A percentile compares a stretch with the other conserved stretches of the same genome.
Conservation (phyloP, 1,140 invertebrate genomes). For the Pogonus chalceus region DNA sequence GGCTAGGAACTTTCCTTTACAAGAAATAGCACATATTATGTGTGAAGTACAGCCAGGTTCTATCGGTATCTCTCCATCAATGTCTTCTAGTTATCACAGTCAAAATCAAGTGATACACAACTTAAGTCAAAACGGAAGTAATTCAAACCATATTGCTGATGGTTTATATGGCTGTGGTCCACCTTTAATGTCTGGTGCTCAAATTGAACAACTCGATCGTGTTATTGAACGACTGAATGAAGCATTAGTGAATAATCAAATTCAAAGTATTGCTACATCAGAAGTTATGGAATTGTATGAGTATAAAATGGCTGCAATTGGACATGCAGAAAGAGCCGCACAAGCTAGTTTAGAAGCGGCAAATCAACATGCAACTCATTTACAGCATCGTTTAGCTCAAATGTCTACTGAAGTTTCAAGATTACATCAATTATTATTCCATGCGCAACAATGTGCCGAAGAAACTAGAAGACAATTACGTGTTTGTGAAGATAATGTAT, state of each 20-base stretch:
- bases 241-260: slow-evolving; percentile 28
- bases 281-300: slow-evolving; percentile 62
- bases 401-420: slow-evolving; percentile 37
- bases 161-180: neutral
- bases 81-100: neutral
- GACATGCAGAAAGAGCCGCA: slow-evolving; percentile 39
- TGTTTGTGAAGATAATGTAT: slow-evolving; percentile 13
- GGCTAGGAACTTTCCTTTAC: slow-evolving; percentile 35
- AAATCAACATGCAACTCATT: slow-evolving; percentile 36
- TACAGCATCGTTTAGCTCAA: slow-evolving; percentile 41
- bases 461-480: slow-evolving; percentile 20
- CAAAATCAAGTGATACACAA: neutral
- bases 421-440: slow-evolving; percentile 40
- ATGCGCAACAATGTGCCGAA: slow-evolving; percentile 41
- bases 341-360: slow-evolving; percentile 43
- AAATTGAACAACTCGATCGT: slow-evolving; percentile 20
- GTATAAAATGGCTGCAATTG: slow-evolving; percentile 48
- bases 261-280: slow-evolving; percentile 46
- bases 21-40: slow-evolving; percentile 37
- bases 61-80: neutral
- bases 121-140: neutral
- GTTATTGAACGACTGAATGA: slow-evolving; percentile 12
- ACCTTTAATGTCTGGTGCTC: slow-evolving; percentile 18
- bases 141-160: too few relatives aligned
- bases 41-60: slow-evolving; percentile 35